Evolutionary conservation across 2,113 vertebrate genomes (phyloP).

Genomic region (Alethe diademata): DNA sequence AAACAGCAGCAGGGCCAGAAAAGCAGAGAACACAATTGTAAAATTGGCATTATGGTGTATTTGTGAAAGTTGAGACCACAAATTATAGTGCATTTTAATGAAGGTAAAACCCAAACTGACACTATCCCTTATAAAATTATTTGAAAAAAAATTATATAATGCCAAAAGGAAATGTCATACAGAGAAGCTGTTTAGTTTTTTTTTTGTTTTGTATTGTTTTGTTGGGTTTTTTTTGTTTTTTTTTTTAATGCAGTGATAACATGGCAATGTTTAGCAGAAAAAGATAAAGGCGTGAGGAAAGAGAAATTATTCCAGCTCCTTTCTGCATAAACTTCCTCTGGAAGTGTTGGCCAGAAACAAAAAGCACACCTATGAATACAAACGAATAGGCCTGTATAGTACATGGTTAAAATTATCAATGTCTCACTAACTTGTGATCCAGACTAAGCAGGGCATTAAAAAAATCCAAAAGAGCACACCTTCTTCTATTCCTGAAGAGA

Average conservation of each 20-base stretch:
- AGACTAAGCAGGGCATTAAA: slow-evolving; percentile 26
- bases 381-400: background rate
- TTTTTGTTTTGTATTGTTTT: too few species aligned
- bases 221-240: background rate
- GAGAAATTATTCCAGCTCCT: background rate
- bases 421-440: slow-evolving; percentile 35
- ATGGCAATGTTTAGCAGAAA: background rate
- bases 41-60: background rate
- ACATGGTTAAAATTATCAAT: slow-evolving; percentile 14
- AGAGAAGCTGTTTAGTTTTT: background rate
- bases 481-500: slow-evolving; percentile 55
- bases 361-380: background rate
- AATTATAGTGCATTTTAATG: background rate
- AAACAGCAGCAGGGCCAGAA: slow-evolving; percentile 3
- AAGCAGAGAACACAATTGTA: background rate
- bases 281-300: background rate
- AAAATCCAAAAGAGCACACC: slow-evolving; percentile 14
- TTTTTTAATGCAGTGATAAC: background rate
- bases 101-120: background rate
- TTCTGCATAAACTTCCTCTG: background rate
- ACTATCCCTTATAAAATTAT: background rate
- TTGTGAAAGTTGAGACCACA: background rate
- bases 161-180: background rate
- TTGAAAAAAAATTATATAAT: background rate
- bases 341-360: background rate